phyloP scores from a whole-genome alignment of 2,888 invertebrate species.

The Fragum sueziense region DNA sequence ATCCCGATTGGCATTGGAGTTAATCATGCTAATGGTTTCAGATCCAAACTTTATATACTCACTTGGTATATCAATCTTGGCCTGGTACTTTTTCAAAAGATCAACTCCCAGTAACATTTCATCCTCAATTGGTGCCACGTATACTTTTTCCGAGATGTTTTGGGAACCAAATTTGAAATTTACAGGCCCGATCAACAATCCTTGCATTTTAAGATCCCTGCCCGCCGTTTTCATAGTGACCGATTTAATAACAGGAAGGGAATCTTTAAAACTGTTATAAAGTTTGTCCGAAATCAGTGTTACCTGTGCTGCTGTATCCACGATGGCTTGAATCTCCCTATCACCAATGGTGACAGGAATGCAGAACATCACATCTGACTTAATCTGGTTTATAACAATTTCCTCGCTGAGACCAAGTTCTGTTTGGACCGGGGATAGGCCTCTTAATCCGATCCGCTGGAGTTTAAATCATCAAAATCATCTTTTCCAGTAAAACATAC shows the following conservation, averaged over 20 bases:
- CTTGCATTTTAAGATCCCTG: not conserved
- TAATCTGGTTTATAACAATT: no score
- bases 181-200: not conserved
- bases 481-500: not conserved
- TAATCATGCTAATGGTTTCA: no score
- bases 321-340: no score
- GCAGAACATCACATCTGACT: not conserved
- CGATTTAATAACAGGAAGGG: not conserved
- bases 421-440: no score
- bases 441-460: no score
- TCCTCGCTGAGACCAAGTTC: no score
- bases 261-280: not conserved
- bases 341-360: not conserved
- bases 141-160: conserved; percentile 9
- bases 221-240: not conserved
- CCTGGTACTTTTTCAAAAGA: conserved; percentile 16
- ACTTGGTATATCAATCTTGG: no score
- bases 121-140: conserved; percentile 27
- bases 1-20: no score
- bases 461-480: conserved; percentile 8
- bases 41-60: no score
- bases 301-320: no score
- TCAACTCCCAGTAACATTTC: conserved; percentile 24
- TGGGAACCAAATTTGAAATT: not conserved
- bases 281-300: no score